Percentiles rank a stretch among this genome's conserved stretches.
These are phyloP conservation scores for Drosophila flavopinicola DNA, from an alignment of 2,888 invertebrate species.

Conservation along the genomic window DNA sequence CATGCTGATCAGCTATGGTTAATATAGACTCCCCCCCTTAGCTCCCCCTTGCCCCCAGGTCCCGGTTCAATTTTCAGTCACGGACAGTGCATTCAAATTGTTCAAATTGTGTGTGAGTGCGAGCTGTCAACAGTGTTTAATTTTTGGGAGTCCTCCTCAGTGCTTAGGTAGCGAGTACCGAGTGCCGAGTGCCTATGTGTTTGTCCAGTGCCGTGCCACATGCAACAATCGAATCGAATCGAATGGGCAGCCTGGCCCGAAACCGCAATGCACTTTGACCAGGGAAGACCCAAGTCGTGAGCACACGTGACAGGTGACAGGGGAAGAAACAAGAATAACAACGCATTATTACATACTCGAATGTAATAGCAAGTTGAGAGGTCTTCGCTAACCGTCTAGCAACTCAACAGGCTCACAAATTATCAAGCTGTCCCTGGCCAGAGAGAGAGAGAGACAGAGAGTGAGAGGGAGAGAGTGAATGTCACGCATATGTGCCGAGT, in stretches of 20 bases:
- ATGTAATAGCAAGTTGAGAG: constrained; percentile 44
- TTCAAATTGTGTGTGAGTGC: constrained; percentile 71
- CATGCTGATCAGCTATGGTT: constrained; percentile 54
- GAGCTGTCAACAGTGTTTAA: constrained; percentile 81
- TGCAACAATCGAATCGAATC: constrained; percentile 59
- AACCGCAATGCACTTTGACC: constrained; percentile 79
- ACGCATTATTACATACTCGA: constrained; percentile 57
- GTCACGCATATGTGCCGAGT: constrained; percentile 69
- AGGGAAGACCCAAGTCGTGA: constrained; percentile 17
- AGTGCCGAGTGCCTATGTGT: constrained; percentile 20
- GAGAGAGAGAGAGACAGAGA: no score
- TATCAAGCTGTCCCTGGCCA: constrained; percentile 82
- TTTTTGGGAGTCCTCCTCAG: constrained; percentile 63
- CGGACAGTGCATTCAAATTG: constrained; percentile 57
- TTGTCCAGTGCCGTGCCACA: constrained; percentile 60
- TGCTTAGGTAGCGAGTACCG: constrained; percentile 23
- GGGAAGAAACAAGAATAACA: no score
- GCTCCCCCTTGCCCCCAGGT: neutral
- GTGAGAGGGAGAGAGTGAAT: no score
- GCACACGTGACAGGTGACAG: no score
- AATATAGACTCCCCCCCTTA: constrained; percentile 26
- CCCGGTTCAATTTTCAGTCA: constrained; percentile 21
- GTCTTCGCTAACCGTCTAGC: constrained; percentile 38
- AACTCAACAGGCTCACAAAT: constrained; percentile 82
- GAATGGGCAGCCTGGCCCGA: constrained; percentile 36